phyloP scores from a whole-genome alignment of 92 coral and sea anemone species.

The Actinostola sp. region DNA sequence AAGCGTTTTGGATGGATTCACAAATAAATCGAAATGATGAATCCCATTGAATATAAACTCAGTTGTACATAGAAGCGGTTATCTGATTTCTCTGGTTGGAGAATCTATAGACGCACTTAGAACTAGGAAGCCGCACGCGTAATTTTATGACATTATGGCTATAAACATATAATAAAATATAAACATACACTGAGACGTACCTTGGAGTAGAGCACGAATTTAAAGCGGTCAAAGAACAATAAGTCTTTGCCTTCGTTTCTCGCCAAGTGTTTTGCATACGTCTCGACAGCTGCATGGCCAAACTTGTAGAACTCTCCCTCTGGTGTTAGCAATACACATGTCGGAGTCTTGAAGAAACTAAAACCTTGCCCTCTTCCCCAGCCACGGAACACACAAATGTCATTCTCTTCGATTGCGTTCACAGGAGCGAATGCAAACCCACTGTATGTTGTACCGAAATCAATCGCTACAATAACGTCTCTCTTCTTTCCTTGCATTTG shows the following conservation, averaged over 20 bases:
- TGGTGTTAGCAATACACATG: slow-evolving; percentile 62
- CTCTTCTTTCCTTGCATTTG: slow-evolving; percentile 15
- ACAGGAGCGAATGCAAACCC: slow-evolving; percentile 74
- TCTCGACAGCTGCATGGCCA: slow-evolving; percentile 79
- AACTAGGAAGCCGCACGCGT: not conserved
- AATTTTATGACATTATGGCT: not conserved
- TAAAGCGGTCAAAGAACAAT: slow-evolving; percentile 70
- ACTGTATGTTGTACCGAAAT: slow-evolving; percentile 76
- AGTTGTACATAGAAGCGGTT: not conserved
- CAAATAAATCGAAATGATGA: not conserved
- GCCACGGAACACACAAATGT: slow-evolving; percentile 69
- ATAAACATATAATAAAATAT: not conserved
- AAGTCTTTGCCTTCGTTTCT: slow-evolving; percentile 62
- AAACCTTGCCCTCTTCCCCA: slow-evolving; percentile 85
- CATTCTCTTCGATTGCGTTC: slow-evolving; percentile 54
- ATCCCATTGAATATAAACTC: not conserved
- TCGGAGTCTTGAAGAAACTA: slow-evolving; percentile 76
- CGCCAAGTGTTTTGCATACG: slow-evolving; percentile 70
- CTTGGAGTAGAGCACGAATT: slow-evolving; percentile 70
- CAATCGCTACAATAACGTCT: slow-evolving; percentile 65
- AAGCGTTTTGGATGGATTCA: slow-evolving; percentile 2
- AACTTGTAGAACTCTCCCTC: slow-evolving; percentile 70
- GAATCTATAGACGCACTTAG: too few species aligned
- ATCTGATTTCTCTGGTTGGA: not conserved
- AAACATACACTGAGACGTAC: slow-evolving; percentile 12